These are phyloP conservation scores for Papilio machaon DNA, from an alignment of 1,140 invertebrate species.

Conservation along the genomic window DNA sequence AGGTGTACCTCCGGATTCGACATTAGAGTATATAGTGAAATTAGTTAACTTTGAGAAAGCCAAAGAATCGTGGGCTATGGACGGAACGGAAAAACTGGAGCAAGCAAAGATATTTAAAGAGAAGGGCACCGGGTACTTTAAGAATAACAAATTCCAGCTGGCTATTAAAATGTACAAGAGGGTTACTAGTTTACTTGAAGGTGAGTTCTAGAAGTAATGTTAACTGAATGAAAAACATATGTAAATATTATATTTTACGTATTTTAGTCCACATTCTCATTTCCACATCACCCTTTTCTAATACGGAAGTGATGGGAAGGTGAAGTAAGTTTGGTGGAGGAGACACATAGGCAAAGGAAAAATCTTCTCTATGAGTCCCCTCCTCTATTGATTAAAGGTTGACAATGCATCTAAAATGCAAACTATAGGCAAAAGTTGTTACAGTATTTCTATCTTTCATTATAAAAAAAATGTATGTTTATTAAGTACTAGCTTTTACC, in stretches of 20 bases:
- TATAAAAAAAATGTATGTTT: no score
- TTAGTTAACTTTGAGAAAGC: constrained; percentile 93
- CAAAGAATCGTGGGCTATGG: constrained; percentile 91
- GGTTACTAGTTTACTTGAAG: constrained; percentile 80
- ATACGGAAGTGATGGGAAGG: no score
- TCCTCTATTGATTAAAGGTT: no score
- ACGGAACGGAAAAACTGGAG: constrained; percentile 89
- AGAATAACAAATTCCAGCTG: constrained; percentile 88
- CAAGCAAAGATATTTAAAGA: constrained; percentile 93
- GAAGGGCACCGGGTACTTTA: constrained; percentile 96
- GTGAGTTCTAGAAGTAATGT: constrained; percentile 48
- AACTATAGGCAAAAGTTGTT: no score
- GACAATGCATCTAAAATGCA: no score
- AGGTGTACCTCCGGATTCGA: constrained; percentile 90
- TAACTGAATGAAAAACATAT: not conserved
- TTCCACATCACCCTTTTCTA: no score
- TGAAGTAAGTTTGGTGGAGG: no score
- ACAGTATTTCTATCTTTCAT: no score
- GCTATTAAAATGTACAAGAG: constrained; percentile 96
- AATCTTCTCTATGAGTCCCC: no score
- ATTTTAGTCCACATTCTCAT: no score
- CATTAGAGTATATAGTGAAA: constrained; percentile 91
- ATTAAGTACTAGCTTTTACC: no score
- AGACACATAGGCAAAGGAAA: no score
- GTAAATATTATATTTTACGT: not conserved